Percentiles rank a stretch among this genome's conserved stretches.
Conservation (phyloP, 2,797 vertebrate genomes). For the Pipistrellus nathusii region DNA sequence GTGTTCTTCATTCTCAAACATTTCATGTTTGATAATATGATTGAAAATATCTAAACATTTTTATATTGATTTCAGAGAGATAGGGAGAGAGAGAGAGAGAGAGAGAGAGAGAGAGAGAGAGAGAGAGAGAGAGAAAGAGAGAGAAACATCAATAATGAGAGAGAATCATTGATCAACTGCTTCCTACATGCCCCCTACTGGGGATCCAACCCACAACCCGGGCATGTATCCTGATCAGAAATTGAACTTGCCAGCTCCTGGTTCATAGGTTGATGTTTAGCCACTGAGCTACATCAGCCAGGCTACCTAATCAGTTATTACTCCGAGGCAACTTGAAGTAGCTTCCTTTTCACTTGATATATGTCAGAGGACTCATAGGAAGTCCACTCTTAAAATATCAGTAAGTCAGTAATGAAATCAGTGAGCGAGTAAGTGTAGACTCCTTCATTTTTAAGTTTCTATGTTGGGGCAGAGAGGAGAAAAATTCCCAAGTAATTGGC, state of each 20-base stretch:
- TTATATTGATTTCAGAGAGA: too few relatives aligned
- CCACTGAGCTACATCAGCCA: too few relatives aligned
- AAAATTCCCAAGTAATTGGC: not conserved
- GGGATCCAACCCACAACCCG: too few relatives aligned
- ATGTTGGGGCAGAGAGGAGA: not conserved
- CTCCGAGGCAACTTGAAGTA: not conserved
- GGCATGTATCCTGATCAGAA: too few relatives aligned
- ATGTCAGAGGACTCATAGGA: not conserved
- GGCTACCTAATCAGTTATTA: not conserved
- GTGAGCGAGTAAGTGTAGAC: not conserved
- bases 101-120: too few relatives aligned
- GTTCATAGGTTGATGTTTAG: too few relatives aligned
- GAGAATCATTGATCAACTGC: too few relatives aligned
- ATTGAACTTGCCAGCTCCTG: too few relatives aligned
- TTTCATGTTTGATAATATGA: not conserved
- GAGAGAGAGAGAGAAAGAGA: too few relatives aligned
- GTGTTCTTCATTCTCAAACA: not conserved
- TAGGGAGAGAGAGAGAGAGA: too few relatives aligned
- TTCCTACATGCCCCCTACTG: too few relatives aligned
- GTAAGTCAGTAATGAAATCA: not conserved
- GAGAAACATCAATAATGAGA: too few relatives aligned
- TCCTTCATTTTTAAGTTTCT: not conserved
- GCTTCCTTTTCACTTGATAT: not conserved
- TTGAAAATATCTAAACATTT: conserved; percentile 12
- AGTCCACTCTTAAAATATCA: not conserved